Conservation (phyloP, 92 coral and sea anemone genomes). For the Epizoanthus illoricatus region DNA sequence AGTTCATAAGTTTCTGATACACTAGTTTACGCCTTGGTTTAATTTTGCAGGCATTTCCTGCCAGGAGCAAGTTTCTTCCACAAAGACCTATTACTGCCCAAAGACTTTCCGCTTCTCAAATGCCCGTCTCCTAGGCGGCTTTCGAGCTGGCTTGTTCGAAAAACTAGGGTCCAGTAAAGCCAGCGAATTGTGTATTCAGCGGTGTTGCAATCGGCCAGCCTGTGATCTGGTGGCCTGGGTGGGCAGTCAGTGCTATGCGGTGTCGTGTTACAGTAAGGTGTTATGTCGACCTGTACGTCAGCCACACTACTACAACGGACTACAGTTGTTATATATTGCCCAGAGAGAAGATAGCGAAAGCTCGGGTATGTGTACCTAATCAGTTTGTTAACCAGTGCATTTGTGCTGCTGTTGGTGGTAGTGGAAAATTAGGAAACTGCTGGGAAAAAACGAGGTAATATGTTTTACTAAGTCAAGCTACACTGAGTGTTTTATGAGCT, state of each 20-base stretch:
- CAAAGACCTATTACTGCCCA: conserved; percentile 47
- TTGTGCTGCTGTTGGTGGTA: background rate
- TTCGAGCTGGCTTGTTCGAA: conserved; percentile 47
- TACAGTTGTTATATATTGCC: conserved; percentile 52
- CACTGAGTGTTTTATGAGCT: too few species aligned
- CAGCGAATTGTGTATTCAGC: conserved; percentile 63
- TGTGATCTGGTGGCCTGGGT: conserved; percentile 63
- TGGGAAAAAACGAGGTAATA: too few species aligned
- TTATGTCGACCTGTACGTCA: conserved; percentile 53
- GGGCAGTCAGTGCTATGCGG: conserved; percentile 61
- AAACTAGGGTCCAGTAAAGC: conserved; percentile 54
- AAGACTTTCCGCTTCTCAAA: conserved; percentile 58
- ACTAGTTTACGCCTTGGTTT: too few species aligned
- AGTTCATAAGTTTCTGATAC: too few species aligned
- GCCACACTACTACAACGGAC: conserved; percentile 43
- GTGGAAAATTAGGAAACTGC: background rate
- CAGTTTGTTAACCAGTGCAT: background rate
- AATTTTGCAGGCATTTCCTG: too few species aligned
- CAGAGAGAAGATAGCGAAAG: conserved; percentile 41
- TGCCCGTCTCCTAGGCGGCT: conserved; percentile 58
- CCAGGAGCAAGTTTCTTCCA: too few species aligned
- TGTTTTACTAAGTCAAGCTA: too few species aligned
- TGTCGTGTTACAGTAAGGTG: conserved; percentile 47
- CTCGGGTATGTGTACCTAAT: conserved; percentile 15
- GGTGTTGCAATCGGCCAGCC: conserved; percentile 63